Evolutionary conservation across 2,797 vertebrate species (phyloP).

Genomic region (Phoeniculus purpureus): DNA sequence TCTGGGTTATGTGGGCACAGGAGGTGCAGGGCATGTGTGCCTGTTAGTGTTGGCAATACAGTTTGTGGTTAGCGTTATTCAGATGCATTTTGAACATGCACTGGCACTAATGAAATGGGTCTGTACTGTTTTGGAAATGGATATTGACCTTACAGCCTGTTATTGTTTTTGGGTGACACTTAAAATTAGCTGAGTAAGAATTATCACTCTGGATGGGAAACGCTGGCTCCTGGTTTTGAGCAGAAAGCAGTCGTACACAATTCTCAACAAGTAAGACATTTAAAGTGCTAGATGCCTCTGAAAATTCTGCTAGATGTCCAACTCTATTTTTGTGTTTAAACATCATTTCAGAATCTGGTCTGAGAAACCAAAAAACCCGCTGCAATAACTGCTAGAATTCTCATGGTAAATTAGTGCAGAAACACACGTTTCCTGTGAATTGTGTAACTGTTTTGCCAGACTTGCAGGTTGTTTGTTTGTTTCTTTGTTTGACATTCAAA

Average conservation of each 20-base stretch:
- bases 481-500: neutral
- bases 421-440: neutral
- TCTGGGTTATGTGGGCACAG: neutral
- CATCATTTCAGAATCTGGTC: neutral
- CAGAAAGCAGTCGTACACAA: slow-evolving; percentile 8
- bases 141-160: neutral
- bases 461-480: neutral
- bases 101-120: neutral
- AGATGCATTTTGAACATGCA: neutral
- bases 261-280: neutral
- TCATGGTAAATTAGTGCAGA: neutral
- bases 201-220: neutral
- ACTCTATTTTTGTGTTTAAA: slow-evolving; percentile 5
- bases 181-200: neutral
- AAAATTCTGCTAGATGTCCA: neutral
- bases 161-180: neutral
- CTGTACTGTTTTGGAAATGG: neutral
- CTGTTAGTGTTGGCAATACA: neutral
- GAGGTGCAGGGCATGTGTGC: neutral
- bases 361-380: neutral
- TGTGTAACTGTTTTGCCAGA: neutral
- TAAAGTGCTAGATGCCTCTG: slow-evolving; percentile 22
- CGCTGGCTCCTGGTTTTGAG: neutral
- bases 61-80: neutral
- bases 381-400: neutral